Conservation (phyloP, 1,140 invertebrate genomes). For the Bombus picipes region DNA sequence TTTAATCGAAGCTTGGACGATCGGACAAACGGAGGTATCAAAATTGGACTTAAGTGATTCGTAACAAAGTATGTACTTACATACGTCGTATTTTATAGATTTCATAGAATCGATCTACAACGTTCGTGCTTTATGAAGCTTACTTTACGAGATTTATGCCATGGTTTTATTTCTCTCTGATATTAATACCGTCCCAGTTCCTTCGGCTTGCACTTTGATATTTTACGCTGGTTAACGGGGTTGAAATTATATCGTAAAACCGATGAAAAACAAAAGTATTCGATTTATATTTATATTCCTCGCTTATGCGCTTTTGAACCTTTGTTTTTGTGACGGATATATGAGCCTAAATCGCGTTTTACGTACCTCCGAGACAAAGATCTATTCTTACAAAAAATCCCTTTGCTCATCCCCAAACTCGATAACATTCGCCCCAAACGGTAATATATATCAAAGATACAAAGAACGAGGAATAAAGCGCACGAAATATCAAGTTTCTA, state of each 20-base stretch:
- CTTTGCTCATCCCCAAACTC: no score
- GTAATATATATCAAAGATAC: no score
- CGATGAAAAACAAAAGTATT: background rate
- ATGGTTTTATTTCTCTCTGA: background rate
- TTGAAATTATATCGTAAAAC: background rate
- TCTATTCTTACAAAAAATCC: no score
- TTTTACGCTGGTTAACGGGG: background rate
- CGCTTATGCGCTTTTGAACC: background rate
- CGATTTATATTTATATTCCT: background rate
- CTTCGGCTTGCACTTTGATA: constrained; percentile 2
- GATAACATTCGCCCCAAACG: no score
- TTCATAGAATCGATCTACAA: background rate
- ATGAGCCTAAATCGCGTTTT: no score
- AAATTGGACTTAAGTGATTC: background rate
- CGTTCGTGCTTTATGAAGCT: background rate
- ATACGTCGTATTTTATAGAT: background rate
- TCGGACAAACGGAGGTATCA: background rate
- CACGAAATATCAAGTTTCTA: no score
- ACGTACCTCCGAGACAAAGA: no score
- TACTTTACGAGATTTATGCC: background rate
- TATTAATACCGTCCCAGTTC: background rate
- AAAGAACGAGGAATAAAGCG: no score
- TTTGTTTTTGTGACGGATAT: no score
- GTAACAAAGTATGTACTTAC: background rate
- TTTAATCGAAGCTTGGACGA: background rate